Conservation (phyloP, 2,888 invertebrate species). For the Drosophila melanosoma region DNA sequence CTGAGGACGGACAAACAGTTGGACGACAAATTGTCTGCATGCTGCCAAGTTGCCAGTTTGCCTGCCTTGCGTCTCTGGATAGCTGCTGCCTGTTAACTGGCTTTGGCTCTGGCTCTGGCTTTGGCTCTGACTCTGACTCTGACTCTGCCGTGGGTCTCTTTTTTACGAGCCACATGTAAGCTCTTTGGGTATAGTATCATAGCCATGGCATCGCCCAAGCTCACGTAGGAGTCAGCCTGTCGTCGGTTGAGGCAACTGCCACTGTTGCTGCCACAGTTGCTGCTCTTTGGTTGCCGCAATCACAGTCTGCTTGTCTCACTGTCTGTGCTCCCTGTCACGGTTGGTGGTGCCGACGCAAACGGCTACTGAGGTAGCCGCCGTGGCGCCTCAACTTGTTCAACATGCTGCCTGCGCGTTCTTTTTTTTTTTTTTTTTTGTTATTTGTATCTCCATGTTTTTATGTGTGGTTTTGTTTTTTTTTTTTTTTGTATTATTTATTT, state of each 20-base stretch:
- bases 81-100: slow-evolving; percentile 8
- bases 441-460: slow-evolving; percentile 18
- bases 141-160: slow-evolving; percentile 60
- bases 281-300: slow-evolving; percentile 46
- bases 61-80: slow-evolving; percentile 26
- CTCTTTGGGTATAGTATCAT: slow-evolving; percentile 61
- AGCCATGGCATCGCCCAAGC: slow-evolving; percentile 55
- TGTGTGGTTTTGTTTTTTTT: slow-evolving; percentile 23
- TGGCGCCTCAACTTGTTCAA: slow-evolving; percentile 62
- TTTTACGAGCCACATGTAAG: slow-evolving; percentile 76
- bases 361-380: slow-evolving; percentile 63
- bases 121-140: slow-evolving; percentile 10
- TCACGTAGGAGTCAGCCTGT: slow-evolving; percentile 70
- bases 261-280: slow-evolving; percentile 24
- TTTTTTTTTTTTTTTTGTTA: slow-evolving; percentile 10
- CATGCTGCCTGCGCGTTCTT: slow-evolving; percentile 48
- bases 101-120: slow-evolving; percentile 22
- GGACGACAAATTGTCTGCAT: slow-evolving; percentile 69
- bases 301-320: slow-evolving; percentile 32
- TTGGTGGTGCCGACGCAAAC: slow-evolving; percentile 62
- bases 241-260: slow-evolving; percentile 20
- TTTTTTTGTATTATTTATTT: slow-evolving; percentile 20
- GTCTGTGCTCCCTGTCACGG: slow-evolving; percentile 63
- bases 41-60: slow-evolving; percentile 38
- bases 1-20: slow-evolving; percentile 60